phyloP scores from a whole-genome alignment of 2,113 vertebrate genomes.

The Lutjanus erythropterus region DNA sequence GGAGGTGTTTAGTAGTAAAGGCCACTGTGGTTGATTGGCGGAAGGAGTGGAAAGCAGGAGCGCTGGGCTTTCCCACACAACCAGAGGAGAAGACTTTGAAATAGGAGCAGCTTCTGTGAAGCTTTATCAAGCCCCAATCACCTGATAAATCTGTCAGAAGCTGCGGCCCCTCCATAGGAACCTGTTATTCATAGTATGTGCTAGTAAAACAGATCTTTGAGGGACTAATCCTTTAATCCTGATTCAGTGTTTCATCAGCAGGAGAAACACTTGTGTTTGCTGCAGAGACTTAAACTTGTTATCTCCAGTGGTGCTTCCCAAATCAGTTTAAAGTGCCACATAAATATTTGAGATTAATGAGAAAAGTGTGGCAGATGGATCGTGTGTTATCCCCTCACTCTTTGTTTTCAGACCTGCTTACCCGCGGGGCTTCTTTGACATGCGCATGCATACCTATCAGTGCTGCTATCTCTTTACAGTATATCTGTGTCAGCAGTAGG shows the following conservation, averaged over 20 bases:
- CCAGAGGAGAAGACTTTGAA: conserved; percentile 70
- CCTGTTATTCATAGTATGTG: conserved; percentile 49
- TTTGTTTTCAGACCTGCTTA: conserved; percentile 46
- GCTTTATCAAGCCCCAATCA: conserved; percentile 72
- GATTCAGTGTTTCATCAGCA: conserved; percentile 41
- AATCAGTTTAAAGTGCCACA: conserved; percentile 39
- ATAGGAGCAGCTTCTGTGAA: conserved; percentile 68
- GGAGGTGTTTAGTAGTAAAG: conserved; percentile 49
- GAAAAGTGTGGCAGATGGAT: conserved; percentile 41
- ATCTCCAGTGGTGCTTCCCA: conserved; percentile 24
- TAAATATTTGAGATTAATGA: conserved; percentile 48
- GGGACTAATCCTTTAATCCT: conserved; percentile 67
- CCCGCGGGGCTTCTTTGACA: conserved; percentile 56
- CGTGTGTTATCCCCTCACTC: conserved; percentile 23
- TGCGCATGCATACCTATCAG: conserved; percentile 71
- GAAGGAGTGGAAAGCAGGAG: conserved; percentile 65
- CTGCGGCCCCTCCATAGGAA: conserved; percentile 40
- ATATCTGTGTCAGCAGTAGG: conserved; percentile 79
- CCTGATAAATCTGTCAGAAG: conserved; percentile 74
- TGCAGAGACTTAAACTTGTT: conserved; percentile 43
- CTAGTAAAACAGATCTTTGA: conserved; percentile 64
- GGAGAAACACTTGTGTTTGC: conserved; percentile 54
- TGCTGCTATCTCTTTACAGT: conserved; percentile 73
- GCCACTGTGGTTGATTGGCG: conserved; percentile 39
- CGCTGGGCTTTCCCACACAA: conserved; percentile 68